Evolutionary conservation across 2,113 vertebrate species (phyloP).

Genomic region (Tragelaphus scriptus): DNA sequence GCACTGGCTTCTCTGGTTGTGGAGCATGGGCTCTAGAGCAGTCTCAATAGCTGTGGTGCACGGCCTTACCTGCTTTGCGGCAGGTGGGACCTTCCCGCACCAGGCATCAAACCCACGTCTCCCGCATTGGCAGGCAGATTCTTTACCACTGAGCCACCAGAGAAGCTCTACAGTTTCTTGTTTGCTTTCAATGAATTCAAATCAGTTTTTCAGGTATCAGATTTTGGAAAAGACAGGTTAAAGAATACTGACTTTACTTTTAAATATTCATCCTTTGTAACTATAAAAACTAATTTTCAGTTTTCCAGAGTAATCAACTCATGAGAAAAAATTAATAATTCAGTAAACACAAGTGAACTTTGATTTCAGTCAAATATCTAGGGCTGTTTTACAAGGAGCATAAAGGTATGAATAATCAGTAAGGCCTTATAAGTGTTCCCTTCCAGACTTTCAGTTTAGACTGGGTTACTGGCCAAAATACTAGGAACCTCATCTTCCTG

Average conservation of each 20-base stretch:
- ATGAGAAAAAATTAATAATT: neutral
- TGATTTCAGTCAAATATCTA: neutral
- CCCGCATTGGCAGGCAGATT: neutral
- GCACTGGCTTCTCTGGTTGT: neutral
- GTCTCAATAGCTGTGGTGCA: fast-evolving
- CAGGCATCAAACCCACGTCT: neutral
- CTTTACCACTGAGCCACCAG: neutral
- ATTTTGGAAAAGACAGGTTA: neutral
- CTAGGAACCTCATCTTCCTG: neutral
- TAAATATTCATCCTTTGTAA: neutral
- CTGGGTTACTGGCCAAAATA: neutral
- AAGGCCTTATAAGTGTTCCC: neutral
- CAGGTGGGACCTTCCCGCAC: neutral
- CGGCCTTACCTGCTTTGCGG: neutral
- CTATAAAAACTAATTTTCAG: neutral
- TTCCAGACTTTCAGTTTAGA: neutral
- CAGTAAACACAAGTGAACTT: neutral
- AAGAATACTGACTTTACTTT: neutral
- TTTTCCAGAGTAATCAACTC: neutral
- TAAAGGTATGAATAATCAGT: neutral
- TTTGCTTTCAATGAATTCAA: neutral
- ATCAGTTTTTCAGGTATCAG: neutral
- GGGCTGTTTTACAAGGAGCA: neutral
- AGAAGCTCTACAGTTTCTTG: neutral
- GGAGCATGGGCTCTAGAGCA: neutral